Conservation (phyloP, 2,797 vertebrate species). For the Chelon labrosus region DNA sequence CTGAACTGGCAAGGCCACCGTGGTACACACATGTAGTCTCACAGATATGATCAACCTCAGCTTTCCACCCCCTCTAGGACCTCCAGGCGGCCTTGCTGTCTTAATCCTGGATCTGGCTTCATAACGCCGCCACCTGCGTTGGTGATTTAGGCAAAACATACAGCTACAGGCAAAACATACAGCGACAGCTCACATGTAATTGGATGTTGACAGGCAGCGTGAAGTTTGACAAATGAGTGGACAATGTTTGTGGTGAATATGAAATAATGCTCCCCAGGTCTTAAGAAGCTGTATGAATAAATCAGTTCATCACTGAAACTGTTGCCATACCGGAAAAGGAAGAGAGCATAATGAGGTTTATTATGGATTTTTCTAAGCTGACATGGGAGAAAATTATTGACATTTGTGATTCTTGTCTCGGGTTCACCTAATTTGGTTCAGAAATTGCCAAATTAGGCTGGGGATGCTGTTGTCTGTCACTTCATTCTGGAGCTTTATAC, state of each 20-base stretch:
- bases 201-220: conserved; percentile 17
- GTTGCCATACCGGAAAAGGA: not conserved
- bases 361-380: not conserved
- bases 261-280: conserved; percentile 5
- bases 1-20: conserved; percentile 57
- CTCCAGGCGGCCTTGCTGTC: conserved; percentile 38
- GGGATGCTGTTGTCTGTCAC: not conserved
- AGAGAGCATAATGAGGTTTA: not conserved
- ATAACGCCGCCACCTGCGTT: conserved; percentile 48
- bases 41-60: conserved; percentile 38
- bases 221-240: conserved; percentile 28
- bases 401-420: not conserved
- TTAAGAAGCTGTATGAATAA: not conserved
- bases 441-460: not conserved
- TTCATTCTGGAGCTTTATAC: not conserved
- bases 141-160: conserved; percentile 39
- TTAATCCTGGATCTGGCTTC: conserved; percentile 66
- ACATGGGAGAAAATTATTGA: no score
- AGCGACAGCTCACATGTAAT: conserved; percentile 22
- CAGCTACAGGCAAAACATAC: conserved; percentile 27
- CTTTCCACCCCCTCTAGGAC: conserved; percentile 48
- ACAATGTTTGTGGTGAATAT: conserved; percentile 8
- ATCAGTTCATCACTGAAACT: not conserved
- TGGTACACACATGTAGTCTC: conserved; percentile 44
- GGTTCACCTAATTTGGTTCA: no score